Percentiles rank a stretch among this genome's conserved stretches.
Evolutionary conservation across 2,113 vertebrate genomes (phyloP).

Genomic region (Steatornis caripensis): DNA sequence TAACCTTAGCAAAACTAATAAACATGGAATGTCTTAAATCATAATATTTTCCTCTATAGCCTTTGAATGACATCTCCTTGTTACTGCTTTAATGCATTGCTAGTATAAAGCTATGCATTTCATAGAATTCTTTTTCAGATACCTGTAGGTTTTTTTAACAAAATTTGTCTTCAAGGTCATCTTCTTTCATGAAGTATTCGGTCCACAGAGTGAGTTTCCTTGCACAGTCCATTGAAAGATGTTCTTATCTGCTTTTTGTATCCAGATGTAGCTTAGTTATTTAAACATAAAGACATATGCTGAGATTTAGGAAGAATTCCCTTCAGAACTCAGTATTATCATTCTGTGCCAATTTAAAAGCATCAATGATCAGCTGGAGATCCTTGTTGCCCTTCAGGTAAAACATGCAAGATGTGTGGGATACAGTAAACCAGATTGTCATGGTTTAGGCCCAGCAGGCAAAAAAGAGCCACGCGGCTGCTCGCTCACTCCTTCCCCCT

Average conservation of each 20-base stretch:
- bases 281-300: slow-evolving; percentile 71
- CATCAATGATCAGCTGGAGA: slow-evolving; percentile 68
- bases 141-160: slow-evolving; percentile 29
- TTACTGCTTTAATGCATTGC: slow-evolving; percentile 62
- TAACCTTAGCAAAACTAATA: slow-evolving; percentile 32
- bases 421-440: slow-evolving; percentile 58
- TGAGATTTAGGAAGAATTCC: slow-evolving; percentile 70
- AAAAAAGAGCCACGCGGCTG: no score
- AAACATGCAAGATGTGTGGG: slow-evolving; percentile 40
- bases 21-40: slow-evolving; percentile 53
- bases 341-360: slow-evolving; percentile 65
- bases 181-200: not conserved
- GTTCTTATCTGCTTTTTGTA: slow-evolving; percentile 57
- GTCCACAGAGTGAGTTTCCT: slow-evolving; percentile 43
- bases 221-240: slow-evolving; percentile 35
- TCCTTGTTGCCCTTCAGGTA: slow-evolving; percentile 70
- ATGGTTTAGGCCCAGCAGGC: no score
- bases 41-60: slow-evolving; percentile 48
- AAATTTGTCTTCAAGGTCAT: slow-evolving; percentile 52
- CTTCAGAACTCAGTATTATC: slow-evolving; percentile 65
- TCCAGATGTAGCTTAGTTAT: slow-evolving; percentile 73
- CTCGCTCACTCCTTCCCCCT: no score
- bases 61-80: slow-evolving; percentile 60
- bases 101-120: slow-evolving; percentile 47
- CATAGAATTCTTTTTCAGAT: slow-evolving; percentile 54